phyloP scores from a whole-genome alignment of 2,113 vertebrate species.

The Poecilia latipinna region DNA sequence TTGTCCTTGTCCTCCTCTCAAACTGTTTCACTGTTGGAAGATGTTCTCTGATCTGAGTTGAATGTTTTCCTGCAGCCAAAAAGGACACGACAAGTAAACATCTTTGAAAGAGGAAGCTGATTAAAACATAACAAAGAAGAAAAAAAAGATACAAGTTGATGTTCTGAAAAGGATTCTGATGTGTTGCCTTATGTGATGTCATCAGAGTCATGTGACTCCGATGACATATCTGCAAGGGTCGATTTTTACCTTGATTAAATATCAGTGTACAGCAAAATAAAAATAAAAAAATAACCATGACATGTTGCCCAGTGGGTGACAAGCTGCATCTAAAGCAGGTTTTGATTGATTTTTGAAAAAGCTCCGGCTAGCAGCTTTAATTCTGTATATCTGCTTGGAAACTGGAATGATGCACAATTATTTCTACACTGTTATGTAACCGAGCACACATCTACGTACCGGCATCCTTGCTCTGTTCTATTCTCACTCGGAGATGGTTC shows the following conservation, averaged over 20 bases:
- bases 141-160: neutral
- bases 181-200: neutral
- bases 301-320: too few species aligned
- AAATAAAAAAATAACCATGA: too few species aligned
- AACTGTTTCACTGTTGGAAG: neutral
- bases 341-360: too few species aligned
- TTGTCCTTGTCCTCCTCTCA: neutral
- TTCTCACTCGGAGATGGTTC: conserved; percentile 11
- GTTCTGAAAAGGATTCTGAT: neutral
- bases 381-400: neutral
- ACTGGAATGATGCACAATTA: conserved; percentile 24
- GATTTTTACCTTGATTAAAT: neutral
- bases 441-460: neutral
- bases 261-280: neutral
- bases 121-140: neutral
- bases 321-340: too few species aligned
- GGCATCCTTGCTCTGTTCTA: conserved; percentile 27
- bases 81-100: neutral
- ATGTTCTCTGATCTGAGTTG: neutral
- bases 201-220: neutral
- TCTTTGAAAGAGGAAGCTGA: neutral
- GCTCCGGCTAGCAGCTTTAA: neutral
- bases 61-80: neutral
- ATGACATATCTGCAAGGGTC: neutral
- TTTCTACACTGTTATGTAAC: conserved; percentile 63